Conservation (phyloP, 2,113 vertebrate genomes). For the Coptodon bakossiorum region DNA sequence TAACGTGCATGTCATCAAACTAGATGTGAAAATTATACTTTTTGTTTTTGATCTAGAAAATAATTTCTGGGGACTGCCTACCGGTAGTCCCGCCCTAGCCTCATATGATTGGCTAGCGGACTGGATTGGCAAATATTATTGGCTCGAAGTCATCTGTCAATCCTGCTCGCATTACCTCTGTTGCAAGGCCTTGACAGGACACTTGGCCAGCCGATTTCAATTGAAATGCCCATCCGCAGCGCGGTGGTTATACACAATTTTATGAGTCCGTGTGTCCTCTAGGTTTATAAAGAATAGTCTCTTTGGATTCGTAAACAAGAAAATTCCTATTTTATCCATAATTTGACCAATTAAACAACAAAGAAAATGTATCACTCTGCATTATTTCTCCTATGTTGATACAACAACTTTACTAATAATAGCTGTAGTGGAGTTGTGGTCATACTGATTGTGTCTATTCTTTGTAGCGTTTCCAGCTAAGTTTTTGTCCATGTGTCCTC, state of each 20-base stretch:
- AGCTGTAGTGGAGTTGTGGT: neutral
- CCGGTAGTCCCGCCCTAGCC: constrained; percentile 57
- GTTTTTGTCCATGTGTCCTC: neutral
- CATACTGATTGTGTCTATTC: neutral
- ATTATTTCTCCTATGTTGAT: neutral
- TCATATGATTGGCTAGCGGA: constrained; percentile 38
- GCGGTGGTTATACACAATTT: neutral
- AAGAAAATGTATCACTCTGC: neutral
- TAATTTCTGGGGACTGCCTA: constrained; percentile 56
- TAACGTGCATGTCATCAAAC: neutral
- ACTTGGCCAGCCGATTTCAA: constrained; percentile 35
- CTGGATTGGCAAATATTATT: constrained; percentile 25
- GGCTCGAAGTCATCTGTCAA: constrained; percentile 40
- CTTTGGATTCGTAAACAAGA: accelerated
- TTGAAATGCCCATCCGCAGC: neutral
- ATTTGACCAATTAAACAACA: neutral
- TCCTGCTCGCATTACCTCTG: constrained; percentile 9
- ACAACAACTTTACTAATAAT: neutral
- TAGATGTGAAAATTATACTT: constrained; percentile 52
- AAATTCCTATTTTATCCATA: neutral
- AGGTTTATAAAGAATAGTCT: neutral
- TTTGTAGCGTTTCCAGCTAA: neutral
- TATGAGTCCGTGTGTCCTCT: neutral
- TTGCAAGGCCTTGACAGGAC: constrained; percentile 67
- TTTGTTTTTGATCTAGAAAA: constrained; percentile 65